Base-by-base conservation (phyloP, 2,888 invertebrate species). In the Drosophila acutilabella region DNA sequence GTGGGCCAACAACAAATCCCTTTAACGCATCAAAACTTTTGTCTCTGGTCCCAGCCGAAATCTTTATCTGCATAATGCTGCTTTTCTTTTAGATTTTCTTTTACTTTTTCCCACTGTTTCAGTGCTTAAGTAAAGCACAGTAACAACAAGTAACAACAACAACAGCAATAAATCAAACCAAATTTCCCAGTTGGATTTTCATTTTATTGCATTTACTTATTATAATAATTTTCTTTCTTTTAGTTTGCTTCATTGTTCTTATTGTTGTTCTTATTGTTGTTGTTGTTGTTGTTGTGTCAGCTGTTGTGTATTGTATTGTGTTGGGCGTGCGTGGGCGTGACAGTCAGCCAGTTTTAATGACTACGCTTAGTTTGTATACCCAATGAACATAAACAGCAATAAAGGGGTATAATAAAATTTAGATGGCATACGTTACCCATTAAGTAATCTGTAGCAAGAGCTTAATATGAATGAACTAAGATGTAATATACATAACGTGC, bases 161-260 rank as follows among this genome's bases (percentile, higher is more conserved):
- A 68, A 71, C 72, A 78, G 77, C 75, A 88, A 90, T 90, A 89
- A 89, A 87, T 89, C 87, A 89, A 75, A 79, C 72, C 73, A 78
- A 83, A 89, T 89, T 90, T 87, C 87, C 89, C 89, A 82, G 89
- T 87, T 85, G 89, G 81, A 82, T 89, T 88, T 89, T 79, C 89
- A 79, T 89, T 84, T 85, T 85, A 85, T 88, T 85, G 88, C 88
- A 86, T 86, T 88, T 83, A 83, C 88, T 85, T 85, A 85, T 83
- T 83, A 81, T 85, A 78, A 78, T 85, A 81, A 83, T 74, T 77
- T 69, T 51, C 45, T 64, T 61, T 53, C 58, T 54, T 60, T 60
- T 64, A 57, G 57, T 59, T 71, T 71, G 18, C 48, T 16, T 16
- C 20, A 45, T 26, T 58, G 30, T 58, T 44, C 10, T 47, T 20